Conservation (phyloP, 2,888 invertebrate genomes). For the Pachycephus smyrnensis region DNA sequence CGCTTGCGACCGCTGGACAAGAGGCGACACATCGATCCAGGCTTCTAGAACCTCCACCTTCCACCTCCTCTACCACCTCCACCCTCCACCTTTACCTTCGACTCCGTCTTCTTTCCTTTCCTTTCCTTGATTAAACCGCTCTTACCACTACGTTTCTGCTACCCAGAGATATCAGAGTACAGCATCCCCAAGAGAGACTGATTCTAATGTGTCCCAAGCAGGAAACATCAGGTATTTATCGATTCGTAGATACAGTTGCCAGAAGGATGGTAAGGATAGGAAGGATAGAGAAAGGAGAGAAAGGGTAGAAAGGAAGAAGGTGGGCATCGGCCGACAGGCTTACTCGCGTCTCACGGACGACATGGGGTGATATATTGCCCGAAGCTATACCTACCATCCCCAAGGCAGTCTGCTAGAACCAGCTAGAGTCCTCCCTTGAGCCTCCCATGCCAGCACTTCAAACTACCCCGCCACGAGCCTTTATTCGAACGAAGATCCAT, state of each 20-base stretch:
- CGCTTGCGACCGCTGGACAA: slow-evolving; percentile 61
- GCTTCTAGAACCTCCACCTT: slow-evolving; percentile 54
- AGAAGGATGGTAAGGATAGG: background rate
- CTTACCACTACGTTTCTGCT: slow-evolving; percentile 22
- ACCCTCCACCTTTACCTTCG: slow-evolving; percentile 33
- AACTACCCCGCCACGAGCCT: slow-evolving; percentile 48
- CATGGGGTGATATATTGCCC: slow-evolving; percentile 65
- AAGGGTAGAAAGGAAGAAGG: slow-evolving; percentile 20
- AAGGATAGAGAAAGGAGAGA: background rate
- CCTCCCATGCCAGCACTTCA: slow-evolving; percentile 43
- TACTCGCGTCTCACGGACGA: slow-evolving; percentile 62
- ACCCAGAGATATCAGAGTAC: background rate
- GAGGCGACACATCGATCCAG: slow-evolving; percentile 65
- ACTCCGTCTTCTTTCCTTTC: slow-evolving; percentile 35
- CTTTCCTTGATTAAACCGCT: slow-evolving; percentile 58
- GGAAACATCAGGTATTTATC: background rate
- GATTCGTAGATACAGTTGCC: background rate
- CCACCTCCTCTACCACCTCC: slow-evolving; percentile 29
- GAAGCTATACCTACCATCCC: slow-evolving; percentile 45
- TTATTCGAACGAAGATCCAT: slow-evolving; percentile 64
- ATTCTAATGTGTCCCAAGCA: background rate
- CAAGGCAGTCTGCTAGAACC: slow-evolving; percentile 29
- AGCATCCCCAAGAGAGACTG: background rate
- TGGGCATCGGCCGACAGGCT: slow-evolving; percentile 59
- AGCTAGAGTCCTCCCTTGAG: slow-evolving; percentile 21